Evolutionary conservation across 2,113 vertebrate genomes (phyloP).

Genomic region (Perca flavescens): DNA sequence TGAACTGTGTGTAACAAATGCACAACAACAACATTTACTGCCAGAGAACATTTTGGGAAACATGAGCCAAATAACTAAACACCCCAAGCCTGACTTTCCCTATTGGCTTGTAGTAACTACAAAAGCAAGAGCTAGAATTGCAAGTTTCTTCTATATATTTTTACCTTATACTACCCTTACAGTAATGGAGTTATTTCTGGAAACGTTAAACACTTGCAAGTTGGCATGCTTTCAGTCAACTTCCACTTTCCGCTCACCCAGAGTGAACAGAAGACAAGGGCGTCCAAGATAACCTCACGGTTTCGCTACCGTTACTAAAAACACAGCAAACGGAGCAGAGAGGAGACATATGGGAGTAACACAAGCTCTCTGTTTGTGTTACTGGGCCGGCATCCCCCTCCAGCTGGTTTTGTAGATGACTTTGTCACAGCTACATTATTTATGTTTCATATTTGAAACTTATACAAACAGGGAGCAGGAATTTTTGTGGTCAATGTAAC

Average conservation of each 20-base stretch:
- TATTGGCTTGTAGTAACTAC: neutral
- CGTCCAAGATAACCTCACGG: conserved; percentile 33
- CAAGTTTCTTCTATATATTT: conserved; percentile 38
- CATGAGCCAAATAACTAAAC: neutral
- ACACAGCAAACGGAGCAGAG: conserved; percentile 9
- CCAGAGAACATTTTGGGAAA: conserved; percentile 22
- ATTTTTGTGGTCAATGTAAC: conserved; percentile 36
- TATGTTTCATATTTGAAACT: conserved; percentile 58
- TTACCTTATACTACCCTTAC: neutral
- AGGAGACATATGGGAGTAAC: conserved; percentile 27
- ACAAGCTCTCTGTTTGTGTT: conserved; percentile 51
- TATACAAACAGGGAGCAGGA: conserved; percentile 30
- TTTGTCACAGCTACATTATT: conserved; percentile 49
- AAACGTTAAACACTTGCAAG: conserved; percentile 3
- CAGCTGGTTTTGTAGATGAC: conserved; percentile 23
- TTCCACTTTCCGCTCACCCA: conserved; percentile 37
- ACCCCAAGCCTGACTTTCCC: conserved; percentile 11
- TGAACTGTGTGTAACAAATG: conserved; percentile 10
- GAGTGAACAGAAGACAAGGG: neutral
- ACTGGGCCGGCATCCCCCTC: neutral
- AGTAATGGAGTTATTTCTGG: conserved; percentile 45
- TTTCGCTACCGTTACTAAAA: conserved; percentile 35
- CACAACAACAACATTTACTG: conserved; percentile 21
- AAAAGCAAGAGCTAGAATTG: conserved; percentile 38
- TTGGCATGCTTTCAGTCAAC: conserved; percentile 36